These are phyloP conservation scores for Probosciger aterrimus DNA, from an alignment of 2,113 vertebrate species.

Conservation along the genomic window DNA sequence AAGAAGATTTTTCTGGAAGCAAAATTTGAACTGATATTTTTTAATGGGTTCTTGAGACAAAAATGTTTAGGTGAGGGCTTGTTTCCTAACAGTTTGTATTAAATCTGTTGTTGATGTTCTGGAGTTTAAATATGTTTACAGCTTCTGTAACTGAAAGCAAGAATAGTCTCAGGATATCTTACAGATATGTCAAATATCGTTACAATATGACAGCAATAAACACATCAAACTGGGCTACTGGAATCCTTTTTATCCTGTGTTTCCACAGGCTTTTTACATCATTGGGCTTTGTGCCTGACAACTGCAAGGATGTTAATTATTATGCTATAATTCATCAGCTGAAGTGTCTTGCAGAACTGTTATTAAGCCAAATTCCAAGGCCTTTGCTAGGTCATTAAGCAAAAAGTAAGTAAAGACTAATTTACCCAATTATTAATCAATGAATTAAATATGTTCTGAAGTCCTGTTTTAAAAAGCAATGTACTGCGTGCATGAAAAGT, in stretches of 20 bases:
- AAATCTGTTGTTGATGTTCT: not conserved
- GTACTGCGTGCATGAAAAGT: not conserved
- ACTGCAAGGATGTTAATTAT: slow-evolving; percentile 54
- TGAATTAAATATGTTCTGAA: not conserved
- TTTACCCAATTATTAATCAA: not conserved
- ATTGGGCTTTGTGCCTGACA: slow-evolving; percentile 37
- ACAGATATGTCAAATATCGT: not conserved
- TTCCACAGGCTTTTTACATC: slow-evolving; percentile 13
- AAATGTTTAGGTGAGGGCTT: not conserved
- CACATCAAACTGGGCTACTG: not conserved
- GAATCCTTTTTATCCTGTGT: not conserved
- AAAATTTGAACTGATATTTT: not conserved
- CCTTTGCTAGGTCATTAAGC: slow-evolving; percentile 40
- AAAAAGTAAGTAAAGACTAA: slow-evolving; percentile 22
- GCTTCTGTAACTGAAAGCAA: not conserved
- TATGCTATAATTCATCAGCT: slow-evolving; percentile 39
- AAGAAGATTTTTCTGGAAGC: not conserved
- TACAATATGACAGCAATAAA: not conserved
- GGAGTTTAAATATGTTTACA: not conserved
- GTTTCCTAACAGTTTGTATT: not conserved
- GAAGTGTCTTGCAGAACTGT: slow-evolving; percentile 26
- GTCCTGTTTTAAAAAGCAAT: not conserved
- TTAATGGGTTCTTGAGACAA: not conserved
- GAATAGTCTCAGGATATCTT: not conserved
- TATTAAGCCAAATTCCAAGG: not conserved